Conservation (phyloP, 2,888 invertebrate genomes). For the Heteromurus nitidus region DNA sequence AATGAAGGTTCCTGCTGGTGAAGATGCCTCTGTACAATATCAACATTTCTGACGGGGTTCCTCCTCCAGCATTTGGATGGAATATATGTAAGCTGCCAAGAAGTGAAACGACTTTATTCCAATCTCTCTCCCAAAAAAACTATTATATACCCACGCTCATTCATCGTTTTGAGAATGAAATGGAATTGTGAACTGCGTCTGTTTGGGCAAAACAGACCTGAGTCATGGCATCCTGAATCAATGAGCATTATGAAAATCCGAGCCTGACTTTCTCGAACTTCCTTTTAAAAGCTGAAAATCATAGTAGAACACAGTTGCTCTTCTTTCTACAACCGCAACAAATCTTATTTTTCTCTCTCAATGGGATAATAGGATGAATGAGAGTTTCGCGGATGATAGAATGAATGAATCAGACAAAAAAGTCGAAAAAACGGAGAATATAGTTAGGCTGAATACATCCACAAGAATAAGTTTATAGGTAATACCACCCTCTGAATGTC, state of each 20-base stretch:
- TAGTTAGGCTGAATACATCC: neutral
- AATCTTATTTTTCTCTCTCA: constrained; percentile 19
- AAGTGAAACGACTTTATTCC: constrained; percentile 66
- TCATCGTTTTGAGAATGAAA: constrained; percentile 34
- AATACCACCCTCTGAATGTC: constrained; percentile 67
- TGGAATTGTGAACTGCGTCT: neutral
- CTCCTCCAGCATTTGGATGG: too few relatives aligned
- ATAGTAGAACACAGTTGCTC: too few relatives aligned
- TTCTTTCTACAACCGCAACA: constrained; percentile 29
- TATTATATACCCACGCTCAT: constrained; percentile 53
- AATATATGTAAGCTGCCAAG: too few relatives aligned
- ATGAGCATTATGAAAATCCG: constrained; percentile 11
- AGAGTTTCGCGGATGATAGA: too few relatives aligned
- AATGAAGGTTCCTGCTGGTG: constrained; percentile 36
- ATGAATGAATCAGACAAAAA: constrained; percentile 10
- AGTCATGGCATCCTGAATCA: neutral
- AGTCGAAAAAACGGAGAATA: neutral
- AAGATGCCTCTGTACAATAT: neutral
- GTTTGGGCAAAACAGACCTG: neutral
- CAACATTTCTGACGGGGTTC: neutral
- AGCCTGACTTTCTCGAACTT: constrained; percentile 60
- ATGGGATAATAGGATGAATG: constrained; percentile 20
- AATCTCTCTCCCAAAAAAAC: too few relatives aligned
- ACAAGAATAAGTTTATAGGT: too few relatives aligned
- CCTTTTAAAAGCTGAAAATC: constrained; percentile 35